phyloP scores from a whole-genome alignment of 2,888 invertebrate species.

The Drosophila ustulata region DNA sequence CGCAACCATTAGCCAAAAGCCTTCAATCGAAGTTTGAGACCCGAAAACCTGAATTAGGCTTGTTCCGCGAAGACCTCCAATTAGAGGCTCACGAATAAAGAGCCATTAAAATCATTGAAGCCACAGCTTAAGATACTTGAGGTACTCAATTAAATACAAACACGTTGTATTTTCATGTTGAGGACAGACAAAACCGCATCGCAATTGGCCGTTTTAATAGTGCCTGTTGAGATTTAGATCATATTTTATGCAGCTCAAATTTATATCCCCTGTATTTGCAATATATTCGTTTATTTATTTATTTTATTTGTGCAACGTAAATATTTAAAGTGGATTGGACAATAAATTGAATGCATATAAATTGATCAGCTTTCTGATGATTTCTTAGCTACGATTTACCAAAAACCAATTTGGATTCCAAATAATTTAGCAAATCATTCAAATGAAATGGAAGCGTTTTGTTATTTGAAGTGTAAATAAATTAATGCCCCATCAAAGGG shows the following conservation, averaged over 20 bases:
- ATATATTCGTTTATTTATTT: background rate
- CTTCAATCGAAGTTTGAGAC: too few relatives aligned
- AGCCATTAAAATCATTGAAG: too few relatives aligned
- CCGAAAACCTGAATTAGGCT: too few relatives aligned
- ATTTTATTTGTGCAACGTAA: background rate
- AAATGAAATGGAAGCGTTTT: slow-evolving; percentile 5
- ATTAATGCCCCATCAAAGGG: slow-evolving; percentile 2
- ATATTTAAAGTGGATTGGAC: background rate
- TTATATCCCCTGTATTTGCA: background rate
- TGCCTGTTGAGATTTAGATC: too few relatives aligned
- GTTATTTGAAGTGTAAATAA: background rate
- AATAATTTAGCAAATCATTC: slow-evolving; percentile 6
- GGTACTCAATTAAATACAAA: too few relatives aligned
- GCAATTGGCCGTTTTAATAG: too few relatives aligned
- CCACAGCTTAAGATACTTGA: too few relatives aligned
- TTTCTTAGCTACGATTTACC: background rate
- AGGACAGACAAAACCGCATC: too few relatives aligned
- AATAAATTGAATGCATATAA: background rate
- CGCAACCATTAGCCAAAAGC: too few relatives aligned
- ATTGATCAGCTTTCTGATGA: background rate
- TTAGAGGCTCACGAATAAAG: too few relatives aligned
- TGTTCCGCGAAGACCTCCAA: too few relatives aligned
- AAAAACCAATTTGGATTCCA: slow-evolving; percentile 3
- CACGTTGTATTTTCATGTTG: too few relatives aligned
- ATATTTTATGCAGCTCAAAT: background rate